These are phyloP conservation scores for Drosophila bocki DNA, from an alignment of 1,140 invertebrate genomes.

Conservation along the genomic window DNA sequence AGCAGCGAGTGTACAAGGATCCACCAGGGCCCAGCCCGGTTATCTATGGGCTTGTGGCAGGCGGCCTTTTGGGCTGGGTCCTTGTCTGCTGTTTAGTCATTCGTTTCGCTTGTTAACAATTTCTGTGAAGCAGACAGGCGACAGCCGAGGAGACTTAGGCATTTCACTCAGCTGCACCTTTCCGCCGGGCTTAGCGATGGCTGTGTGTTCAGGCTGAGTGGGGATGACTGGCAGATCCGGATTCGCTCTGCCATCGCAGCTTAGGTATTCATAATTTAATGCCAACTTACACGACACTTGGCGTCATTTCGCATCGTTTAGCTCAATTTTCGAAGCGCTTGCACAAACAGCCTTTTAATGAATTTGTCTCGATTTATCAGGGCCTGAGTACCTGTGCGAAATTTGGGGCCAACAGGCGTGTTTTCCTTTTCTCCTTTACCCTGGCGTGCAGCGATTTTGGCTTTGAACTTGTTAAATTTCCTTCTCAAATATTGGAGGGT, in stretches of 20 bases:
- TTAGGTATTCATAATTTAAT: constrained; percentile 78
- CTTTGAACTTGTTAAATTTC: neutral
- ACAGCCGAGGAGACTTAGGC: constrained; percentile 48
- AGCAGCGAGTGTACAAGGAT: constrained; percentile 10
- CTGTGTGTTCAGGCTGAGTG: constrained; percentile 14
- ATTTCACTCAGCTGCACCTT: constrained; percentile 48
- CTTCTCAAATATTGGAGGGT: too few relatives aligned
- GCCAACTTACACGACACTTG: constrained; percentile 71
- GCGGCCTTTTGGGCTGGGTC: constrained; percentile 7
- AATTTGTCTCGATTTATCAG: constrained; percentile 54
- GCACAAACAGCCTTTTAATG: constrained; percentile 53
- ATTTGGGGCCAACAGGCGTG: constrained; percentile 1
- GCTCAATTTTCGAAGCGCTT: constrained; percentile 57
- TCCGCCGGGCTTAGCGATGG: constrained; percentile 39
- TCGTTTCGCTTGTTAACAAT: constrained; percentile 80
- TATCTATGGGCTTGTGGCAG: constrained; percentile 19
- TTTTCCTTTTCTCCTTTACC: neutral
- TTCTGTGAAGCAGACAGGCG: constrained; percentile 52
- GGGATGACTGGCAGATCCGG: constrained; percentile 65
- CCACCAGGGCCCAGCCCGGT: neutral
- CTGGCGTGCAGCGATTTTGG: neutral
- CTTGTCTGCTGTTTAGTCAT: constrained; percentile 66
- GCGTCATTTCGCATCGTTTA: constrained; percentile 76
- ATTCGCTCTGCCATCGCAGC: constrained; percentile 23
- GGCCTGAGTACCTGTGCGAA: constrained; percentile 15